Base-by-base conservation (phyloP, 2,113 vertebrate species). In the Colaptes auratus region DNA sequence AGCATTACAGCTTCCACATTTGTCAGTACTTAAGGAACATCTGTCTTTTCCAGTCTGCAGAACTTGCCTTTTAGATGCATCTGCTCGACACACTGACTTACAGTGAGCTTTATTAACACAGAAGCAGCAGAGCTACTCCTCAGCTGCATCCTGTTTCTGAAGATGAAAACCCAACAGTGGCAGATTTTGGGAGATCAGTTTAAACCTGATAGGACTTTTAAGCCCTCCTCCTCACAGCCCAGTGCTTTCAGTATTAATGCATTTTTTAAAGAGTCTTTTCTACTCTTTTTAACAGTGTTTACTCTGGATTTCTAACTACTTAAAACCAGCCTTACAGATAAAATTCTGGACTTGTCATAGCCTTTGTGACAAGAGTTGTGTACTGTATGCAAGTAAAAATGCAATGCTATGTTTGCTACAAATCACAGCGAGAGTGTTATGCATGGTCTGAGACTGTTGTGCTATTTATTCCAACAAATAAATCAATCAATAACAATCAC, bases 381-480 rank as follows among this genome's bases (percentile, higher is more conserved):
- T 90, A 94, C 95, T 92, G 74, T 88, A 92, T 86, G 94, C 95
- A 94, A 91, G 60, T 93, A 84, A 90, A 90, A 87, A 94, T 90
- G 95, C 88, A 88, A 90, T 86, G 77, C 93, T 96, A 59, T 11
- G 31, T 77, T 90, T 71, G 82, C 79, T 71, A 44, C 56, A 83
- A 77, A 36, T 84, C 69, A 39, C 89, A 65, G 69, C 80, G 60
- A n/a, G 17, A 35, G 14, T 70, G 86, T 91, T 72, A 44, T 52
- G 55, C 81, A 77, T 81, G 91, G 50, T 50, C 83, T 71, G 39
- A 86, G 66, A 73, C 77, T 36, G 61, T 15, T 61, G 65, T 75
- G 48, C 30, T 94, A 92, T 95, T 96, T 94, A 93, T 94, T 94
- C 91, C 90, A 92, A 69, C 96, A 92, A 97, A 95, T 72, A 79